phyloP scores from a whole-genome alignment of 92 coral and sea anemone genomes.

The Epizoanthus fatuus region DNA sequence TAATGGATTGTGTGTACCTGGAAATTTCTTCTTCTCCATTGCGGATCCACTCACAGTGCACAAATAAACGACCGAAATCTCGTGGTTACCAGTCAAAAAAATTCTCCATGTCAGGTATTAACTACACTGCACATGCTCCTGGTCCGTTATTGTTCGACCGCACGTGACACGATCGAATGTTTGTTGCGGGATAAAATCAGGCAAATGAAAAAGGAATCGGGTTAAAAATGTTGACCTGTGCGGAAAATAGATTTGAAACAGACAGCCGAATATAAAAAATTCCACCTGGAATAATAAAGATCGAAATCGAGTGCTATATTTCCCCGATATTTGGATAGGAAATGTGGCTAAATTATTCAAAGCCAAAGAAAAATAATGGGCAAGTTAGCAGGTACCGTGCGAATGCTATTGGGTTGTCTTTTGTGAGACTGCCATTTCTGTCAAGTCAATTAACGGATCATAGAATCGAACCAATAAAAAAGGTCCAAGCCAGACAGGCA shows the following conservation, averaged over 20 bases:
- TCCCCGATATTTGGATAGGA: not conserved
- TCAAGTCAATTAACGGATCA: conserved; percentile 83
- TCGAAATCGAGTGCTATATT: not conserved
- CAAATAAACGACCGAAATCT: conserved; percentile 23
- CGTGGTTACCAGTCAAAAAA: conserved; percentile 62
- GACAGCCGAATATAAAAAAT: not conserved
- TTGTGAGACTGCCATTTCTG: conserved; percentile 62
- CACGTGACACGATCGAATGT: conserved; percentile 70
- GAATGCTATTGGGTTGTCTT: conserved; percentile 68
- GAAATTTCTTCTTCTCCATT: conserved; percentile 77
- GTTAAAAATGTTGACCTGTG: not conserved
- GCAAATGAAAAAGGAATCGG: not conserved
- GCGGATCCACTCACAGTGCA: conserved; percentile 21
- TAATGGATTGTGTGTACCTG: conserved; percentile 92
- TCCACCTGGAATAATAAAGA: too few relatives aligned
- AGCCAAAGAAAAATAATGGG: conserved; percentile 50
- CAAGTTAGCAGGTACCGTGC: conserved; percentile 72
- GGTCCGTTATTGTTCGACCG: conserved; percentile 71
- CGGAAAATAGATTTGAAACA: conserved; percentile 18
- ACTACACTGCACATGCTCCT: conserved; percentile 85
- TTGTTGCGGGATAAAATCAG: conserved; percentile 45
- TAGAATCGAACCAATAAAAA: conserved; percentile 72
- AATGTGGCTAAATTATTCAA: conserved; percentile 66
- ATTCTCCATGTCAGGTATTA: conserved; percentile 36
- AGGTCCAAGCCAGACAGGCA: not conserved